Base-by-base conservation (phyloP, 2,113 vertebrate species). In the Grammomys surdaster region DNA sequence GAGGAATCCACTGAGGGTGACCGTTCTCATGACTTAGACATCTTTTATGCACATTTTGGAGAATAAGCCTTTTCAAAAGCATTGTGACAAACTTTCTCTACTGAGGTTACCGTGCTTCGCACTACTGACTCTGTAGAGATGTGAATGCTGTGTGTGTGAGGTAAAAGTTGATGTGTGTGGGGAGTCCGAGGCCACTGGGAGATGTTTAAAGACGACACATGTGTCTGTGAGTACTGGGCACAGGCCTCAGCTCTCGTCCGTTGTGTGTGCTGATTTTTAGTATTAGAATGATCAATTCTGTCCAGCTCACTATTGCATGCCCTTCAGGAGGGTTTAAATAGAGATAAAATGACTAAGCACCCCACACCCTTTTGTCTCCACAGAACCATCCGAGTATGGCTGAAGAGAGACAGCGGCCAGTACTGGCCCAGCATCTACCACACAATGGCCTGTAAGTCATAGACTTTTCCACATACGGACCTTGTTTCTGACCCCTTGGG, bases 381-480 rank as follows among this genome's bases (percentile, higher is more conserved):
- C 98, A 99, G 99, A 97, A 99, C 99, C 86, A 99, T 99, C 96
- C 98, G 99, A 69, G 99, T 99, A 72, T 99, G 99, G 99, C 99
- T 99, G 97, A 99, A 99, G 97, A 98, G 99, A 98, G 99, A 99
- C 99, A 99, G 99, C 0, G 99, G 99, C 48, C 99, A 99, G 86
- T 99, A 99, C 97, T 99, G 99, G 99, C 99, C 99, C 72, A 99
- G 99, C 98, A 99, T 99, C 97, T 99, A 99, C 96, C 99, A 99
- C 98, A 99, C 99, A 1, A 99, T 99, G 97, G 99, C 99, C 97
- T 99, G 99, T 99, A 98, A 99, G 99, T 99, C 94, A 28, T 3
- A 11, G 33, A 10, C 54, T 33, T 12, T 60, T 7, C 5, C 4
- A 6, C 40, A 12, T 0, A 10, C 60, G 54, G 28, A 76, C 14